Base-by-base conservation (phyloP, 1,140 invertebrate genomes). In the Contarinia nasturtii region DNA sequence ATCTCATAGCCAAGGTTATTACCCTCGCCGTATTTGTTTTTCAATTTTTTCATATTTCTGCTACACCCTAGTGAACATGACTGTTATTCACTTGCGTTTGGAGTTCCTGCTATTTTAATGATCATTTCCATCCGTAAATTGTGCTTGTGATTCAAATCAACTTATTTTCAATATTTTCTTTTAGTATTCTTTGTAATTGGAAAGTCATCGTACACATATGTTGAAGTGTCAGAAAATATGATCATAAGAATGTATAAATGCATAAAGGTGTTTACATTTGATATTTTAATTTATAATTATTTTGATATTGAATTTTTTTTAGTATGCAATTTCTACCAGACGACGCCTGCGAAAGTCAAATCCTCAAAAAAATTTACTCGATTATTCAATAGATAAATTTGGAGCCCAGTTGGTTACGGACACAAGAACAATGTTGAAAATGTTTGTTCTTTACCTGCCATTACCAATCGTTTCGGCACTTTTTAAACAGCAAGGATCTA, bases 401-500 rank as follows among this genome's bases (percentile, higher is more conserved):
- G 74, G 77, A 18, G 14, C 48, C 1, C 57, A 65, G 40, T 64
- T 80, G 48, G 75, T 86, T 17, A 61, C 71, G n/a, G 85, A 89
- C 55, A 70, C 54, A 65, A 82, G 82, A 58, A 58, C 64, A 1
- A 58, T 86, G 21, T 56, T 80, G 1, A 67, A 71, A 46, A 73
- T 89, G 10, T 60, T 87, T 0, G 59, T 80, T 0, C 68, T 90
- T 7, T 88, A 82, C 56, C 58, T 87, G 27, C 86, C 86, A 1
- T 57, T 88, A 11, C 84, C 86, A 0, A 58, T 88, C 5, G 89
- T 87, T 62, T 88, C 84, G 86, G 79, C 84, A 2, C 66, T 91
- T 1, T 82, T 80, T 57, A 79, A 82, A 57, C 80, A 82, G 61
- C 80, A 81, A 75, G 91, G 89, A 12, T n/a, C n/a, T 93, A 93